Evolutionary conservation across 2,113 vertebrate species (phyloP), one percentile per base, ranked within the genome.

Genomic region (Cranoglanis bouderius): DNA sequence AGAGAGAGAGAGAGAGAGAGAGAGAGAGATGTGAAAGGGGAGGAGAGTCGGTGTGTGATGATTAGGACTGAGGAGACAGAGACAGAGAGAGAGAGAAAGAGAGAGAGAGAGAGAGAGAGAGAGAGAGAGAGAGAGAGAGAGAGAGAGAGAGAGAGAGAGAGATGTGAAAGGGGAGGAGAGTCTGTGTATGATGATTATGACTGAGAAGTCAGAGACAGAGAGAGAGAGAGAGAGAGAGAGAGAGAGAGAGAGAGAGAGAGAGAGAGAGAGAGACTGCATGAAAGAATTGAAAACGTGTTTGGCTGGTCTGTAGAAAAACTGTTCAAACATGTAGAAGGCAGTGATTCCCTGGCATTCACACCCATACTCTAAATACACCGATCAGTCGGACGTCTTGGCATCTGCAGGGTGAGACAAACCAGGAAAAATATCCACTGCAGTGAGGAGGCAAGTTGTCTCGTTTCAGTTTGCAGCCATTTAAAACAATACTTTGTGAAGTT

Each of bases 261-360:
- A 59, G 59, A 83, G 59, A 84, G 72, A 92, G 40, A 18, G 78
- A 90, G 63, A 83, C 57, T 61, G 10, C 26, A 63, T 75, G 81
- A 82, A 90, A 43, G 87, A 82, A 88, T 90, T 87, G 91, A 82
- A 90, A 93, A 94, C 92, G 80, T 92, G 92, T 94, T 93, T 87
- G 86, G 84, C 92, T 91, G 85, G 89, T 94, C 81, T 89, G 43
- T 87, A 87, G 51, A 93, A 92, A 89, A 90, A 88, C 90, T 90
- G 93, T 94, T 91, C 92, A 91, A 94, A 95, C 95, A 93, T 57
- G 93, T 90, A 89, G 65, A 89, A 90, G 63, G 86, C 87, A 87
- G 51, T 35, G n/a, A 35, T 67, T 83, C 75, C 82, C 53, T 86
- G 53, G 40, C 90, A 88, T 80, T 87, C 63, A 57, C 89, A 75